phyloP scores from a whole-genome alignment of 2,888 invertebrate genomes.

The Patella depressa region DNA sequence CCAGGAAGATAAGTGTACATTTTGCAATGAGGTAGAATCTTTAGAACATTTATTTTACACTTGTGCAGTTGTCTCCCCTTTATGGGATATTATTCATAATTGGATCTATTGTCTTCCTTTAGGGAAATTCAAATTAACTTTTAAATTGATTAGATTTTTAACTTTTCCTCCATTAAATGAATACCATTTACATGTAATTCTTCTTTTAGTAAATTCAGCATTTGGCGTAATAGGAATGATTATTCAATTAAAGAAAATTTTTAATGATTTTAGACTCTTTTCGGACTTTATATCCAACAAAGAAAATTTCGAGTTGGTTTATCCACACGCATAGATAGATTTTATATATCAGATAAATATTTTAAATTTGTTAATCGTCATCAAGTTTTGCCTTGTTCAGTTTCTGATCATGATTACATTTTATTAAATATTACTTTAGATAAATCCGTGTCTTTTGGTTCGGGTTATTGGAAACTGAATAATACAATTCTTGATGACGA shows the following conservation, averaged over 20 bases:
- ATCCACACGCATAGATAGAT: neutral
- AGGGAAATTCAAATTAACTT: neutral
- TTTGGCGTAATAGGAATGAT: neutral
- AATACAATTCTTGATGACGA: neutral
- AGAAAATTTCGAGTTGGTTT: neutral
- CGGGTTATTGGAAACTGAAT: neutral
- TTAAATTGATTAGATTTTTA: neutral
- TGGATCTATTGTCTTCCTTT: neutral
- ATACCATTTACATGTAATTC: neutral
- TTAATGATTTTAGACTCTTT: neutral
- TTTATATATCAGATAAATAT: neutral
- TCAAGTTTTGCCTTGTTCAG: slow-evolving; percentile 4
- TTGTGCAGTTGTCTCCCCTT: no score
- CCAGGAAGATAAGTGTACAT: no score
- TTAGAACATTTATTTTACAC: no score
- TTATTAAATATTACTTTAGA: neutral
- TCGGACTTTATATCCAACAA: neutral
- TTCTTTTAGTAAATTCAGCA: neutral
- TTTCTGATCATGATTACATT: neutral
- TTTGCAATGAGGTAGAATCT: no score
- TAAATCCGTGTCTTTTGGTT: neutral
- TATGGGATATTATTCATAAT: no score
- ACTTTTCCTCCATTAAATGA: neutral
- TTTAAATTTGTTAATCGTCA: neutral
- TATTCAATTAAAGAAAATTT: neutral